Conservation (phyloP, 2,797 vertebrate species). For the Aselliscus stoliczkanus region DNA sequence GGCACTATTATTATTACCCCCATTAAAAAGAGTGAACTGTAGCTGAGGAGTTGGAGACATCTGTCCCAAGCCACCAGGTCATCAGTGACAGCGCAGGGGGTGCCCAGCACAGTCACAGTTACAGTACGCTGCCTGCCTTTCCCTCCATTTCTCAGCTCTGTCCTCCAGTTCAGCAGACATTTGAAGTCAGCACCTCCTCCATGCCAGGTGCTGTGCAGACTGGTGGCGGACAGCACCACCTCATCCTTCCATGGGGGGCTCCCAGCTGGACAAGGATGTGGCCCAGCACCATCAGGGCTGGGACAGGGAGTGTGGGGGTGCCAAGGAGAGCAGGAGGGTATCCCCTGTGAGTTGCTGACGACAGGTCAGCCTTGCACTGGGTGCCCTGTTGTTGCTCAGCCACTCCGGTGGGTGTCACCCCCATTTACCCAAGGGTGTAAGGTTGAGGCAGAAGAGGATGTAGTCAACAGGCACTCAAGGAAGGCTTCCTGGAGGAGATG, state of each 20-base stretch:
- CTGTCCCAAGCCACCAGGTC: neutral
- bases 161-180: accelerated
- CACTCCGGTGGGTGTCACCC: neutral
- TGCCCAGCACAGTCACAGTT: no score
- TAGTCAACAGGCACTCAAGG: neutral
- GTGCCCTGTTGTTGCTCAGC: neutral
- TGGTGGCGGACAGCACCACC: no score
- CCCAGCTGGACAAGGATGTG: neutral
- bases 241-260: no score
- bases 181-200: neutral
- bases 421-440: no score
- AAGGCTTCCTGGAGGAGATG: neutral
- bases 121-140: neutral
- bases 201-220: neutral
- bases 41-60: neutral
- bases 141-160: neutral
- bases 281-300: accelerated
- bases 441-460: neutral
- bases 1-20: accelerated
- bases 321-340: neutral
- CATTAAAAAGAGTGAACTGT: neutral
- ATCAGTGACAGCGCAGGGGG: accelerated
- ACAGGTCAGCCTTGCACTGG: accelerated
- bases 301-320: accelerated
- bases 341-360: neutral